phyloP scores from a whole-genome alignment of 2,113 vertebrate genomes.

The Toxostoma redivivum region DNA sequence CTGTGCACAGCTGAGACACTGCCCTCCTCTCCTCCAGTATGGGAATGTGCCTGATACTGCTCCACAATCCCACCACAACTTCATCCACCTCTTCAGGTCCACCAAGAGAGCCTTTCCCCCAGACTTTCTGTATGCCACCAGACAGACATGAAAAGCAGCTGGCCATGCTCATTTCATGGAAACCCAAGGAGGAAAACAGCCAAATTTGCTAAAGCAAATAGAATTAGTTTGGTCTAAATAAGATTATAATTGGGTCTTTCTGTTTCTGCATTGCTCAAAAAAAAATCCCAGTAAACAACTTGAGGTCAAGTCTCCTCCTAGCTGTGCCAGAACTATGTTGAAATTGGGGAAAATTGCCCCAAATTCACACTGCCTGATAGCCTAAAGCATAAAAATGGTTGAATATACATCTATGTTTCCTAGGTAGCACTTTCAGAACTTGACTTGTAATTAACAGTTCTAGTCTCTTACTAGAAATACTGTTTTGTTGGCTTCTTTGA shows the following conservation, averaged over 20 bases:
- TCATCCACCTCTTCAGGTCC: not conserved
- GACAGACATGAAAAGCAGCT: not conserved
- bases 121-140: not conserved
- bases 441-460: not conserved
- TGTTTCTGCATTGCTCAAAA: not conserved
- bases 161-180: rapidly evolving
- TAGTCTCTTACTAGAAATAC: not conserved
- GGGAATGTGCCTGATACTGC: not conserved
- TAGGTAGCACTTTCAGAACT: not conserved
- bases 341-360: not conserved
- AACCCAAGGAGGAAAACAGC: not conserved
- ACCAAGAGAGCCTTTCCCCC: not conserved
- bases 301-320: not conserved
- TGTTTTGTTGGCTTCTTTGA: not conserved
- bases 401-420: not conserved
- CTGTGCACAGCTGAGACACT: not conserved
- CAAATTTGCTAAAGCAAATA: not conserved
- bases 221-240: conserved; percentile 37
- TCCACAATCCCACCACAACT: not conserved
- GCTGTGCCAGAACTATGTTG: not conserved
- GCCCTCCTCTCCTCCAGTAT: rapidly evolving
- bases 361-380: not conserved
- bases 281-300: not conserved
- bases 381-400: not conserved
- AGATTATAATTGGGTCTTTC: conserved; percentile 19